A percentile compares a stretch with the other conserved stretches of the same genome.
Evolutionary conservation across 2,888 invertebrate species (phyloP).

Genomic region (Latheticus oryzae): DNA sequence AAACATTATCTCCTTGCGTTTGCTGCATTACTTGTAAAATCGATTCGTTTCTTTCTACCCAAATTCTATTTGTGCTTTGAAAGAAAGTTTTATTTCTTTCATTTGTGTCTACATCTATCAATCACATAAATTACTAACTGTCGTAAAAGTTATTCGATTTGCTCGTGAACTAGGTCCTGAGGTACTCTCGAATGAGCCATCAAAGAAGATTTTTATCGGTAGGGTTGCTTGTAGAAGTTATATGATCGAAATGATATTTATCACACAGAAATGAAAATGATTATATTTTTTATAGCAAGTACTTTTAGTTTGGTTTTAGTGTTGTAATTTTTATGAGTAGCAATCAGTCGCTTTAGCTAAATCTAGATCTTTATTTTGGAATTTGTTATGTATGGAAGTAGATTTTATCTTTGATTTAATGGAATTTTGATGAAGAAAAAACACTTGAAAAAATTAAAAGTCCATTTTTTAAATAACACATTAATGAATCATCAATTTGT

Average conservation of each 20-base stretch:
- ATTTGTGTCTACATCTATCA: constrained; percentile 15
- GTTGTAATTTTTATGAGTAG: no score
- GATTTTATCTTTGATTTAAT: neutral
- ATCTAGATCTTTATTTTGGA: neutral
- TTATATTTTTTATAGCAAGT: no score
- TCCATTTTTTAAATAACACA: no score
- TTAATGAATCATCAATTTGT: no score
- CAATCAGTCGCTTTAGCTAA: no score
- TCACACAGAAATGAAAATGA: no score
- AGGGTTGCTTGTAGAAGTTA: neutral
- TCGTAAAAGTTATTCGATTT: constrained; percentile 21
- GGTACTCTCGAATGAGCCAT: constrained; percentile 5
- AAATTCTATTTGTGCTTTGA: constrained; percentile 1
- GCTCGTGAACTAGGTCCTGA: constrained; percentile 14
- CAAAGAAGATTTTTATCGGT: constrained; percentile 17
- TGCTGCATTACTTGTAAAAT: no score
- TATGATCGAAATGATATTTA: constrained; percentile 12
- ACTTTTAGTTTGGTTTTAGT: no score
- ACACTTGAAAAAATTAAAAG: no score
- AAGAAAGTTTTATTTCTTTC: constrained; percentile 10
- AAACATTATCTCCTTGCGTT: no score
- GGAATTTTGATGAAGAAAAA: no score
- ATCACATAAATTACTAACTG: constrained; percentile 19
- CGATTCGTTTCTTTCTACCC: neutral
- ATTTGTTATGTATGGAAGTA: neutral